Evolutionary conservation across 2,888 invertebrate genomes (phyloP), one percentile per base, ranked within the genome.

Genomic region (Synergus itoensis): DNA sequence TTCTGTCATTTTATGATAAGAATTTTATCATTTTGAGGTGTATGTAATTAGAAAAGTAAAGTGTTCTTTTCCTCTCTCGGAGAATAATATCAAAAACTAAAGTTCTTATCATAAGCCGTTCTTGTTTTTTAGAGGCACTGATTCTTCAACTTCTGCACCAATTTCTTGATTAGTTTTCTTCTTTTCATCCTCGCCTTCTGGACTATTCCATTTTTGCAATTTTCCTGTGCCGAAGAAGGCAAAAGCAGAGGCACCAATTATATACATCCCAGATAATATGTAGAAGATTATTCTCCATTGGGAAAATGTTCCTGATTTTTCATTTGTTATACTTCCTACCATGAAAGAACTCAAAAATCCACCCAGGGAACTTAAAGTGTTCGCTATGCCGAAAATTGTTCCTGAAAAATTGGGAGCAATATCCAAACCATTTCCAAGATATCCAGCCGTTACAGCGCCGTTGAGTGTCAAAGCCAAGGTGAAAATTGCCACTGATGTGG

Each of bases 331-430:
- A 76, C 94, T 93, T 16, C 96, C 97, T 36, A 97, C 97, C 94
- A 97, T 96, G 92, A 95, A 95, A 0, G 97, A 95, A 11, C 97
- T 97, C 0, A 97, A 90, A 93, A 96, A 97, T 0, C 97, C 97
- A 9, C 97, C 96, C 77, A 96, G 93, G 0, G 97, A 97, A 0
- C 97, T 97, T 78, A 97, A 92, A 0, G 97, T 97, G 89, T 97
- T 97, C n/a, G 97, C 97, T 93, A 98, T 93, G 60, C 97, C 97
- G 91, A 97, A 97, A 83, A 98, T 97, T 1, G 97, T 97, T 0
- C 98, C 96, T 79, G 97, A 96, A 90, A 97, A 98, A 91, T 97
- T 97, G 0, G 97, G 97, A 3, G 97, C 97, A 86, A 98, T 97
- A 87, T 98, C 97, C 40, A 98, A 93, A 14, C 96, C 97, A 89